phyloP scores from a whole-genome alignment of 1,140 invertebrate species.

The Armadillidium nasatum region DNA sequence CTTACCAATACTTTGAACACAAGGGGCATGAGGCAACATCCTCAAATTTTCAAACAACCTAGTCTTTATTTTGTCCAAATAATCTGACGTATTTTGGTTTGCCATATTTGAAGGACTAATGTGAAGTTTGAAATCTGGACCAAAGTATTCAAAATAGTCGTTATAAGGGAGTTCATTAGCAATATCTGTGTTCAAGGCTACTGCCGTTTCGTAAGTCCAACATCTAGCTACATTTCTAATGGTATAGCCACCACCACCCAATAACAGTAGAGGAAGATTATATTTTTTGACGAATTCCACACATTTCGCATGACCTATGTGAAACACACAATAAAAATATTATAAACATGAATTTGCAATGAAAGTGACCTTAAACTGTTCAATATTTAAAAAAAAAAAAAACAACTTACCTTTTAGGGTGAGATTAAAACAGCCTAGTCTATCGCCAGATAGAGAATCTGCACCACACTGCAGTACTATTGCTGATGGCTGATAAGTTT shows the following conservation, averaged over 20 bases:
- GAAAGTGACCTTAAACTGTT: no score
- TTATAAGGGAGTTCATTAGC: conserved; percentile 99
- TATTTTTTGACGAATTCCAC: conserved; percentile 97
- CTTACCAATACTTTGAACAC: conserved; percentile 82
- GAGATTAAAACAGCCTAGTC: conserved; percentile 97
- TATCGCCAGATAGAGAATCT: conserved; percentile 94
- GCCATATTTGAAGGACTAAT: conserved; percentile 99
- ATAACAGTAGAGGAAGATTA: conserved; percentile 88
- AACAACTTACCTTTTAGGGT: conserved; percentile 68
- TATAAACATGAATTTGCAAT: no score
- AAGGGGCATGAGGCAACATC: conserved; percentile 95
- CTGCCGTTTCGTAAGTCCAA: conserved; percentile 98
- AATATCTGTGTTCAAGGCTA: conserved; percentile 90
- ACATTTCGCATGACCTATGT: conserved; percentile 82
- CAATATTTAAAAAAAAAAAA: no score
- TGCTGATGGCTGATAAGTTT: conserved; percentile 93
- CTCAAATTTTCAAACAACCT: conserved; percentile 93
- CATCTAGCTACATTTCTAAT: conserved; percentile 97
- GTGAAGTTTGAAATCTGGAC: conserved; percentile 98
- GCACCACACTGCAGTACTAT: conserved; percentile 97
- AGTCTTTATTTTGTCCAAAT: conserved; percentile 96
- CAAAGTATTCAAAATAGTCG: conserved; percentile 99
- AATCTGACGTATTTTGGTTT: conserved; percentile 97
- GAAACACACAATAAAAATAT: no score
- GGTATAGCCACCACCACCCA: conserved; percentile 96